Conservation (phyloP, 2,888 invertebrate species). For the Lasioglossum figueresi region DNA sequence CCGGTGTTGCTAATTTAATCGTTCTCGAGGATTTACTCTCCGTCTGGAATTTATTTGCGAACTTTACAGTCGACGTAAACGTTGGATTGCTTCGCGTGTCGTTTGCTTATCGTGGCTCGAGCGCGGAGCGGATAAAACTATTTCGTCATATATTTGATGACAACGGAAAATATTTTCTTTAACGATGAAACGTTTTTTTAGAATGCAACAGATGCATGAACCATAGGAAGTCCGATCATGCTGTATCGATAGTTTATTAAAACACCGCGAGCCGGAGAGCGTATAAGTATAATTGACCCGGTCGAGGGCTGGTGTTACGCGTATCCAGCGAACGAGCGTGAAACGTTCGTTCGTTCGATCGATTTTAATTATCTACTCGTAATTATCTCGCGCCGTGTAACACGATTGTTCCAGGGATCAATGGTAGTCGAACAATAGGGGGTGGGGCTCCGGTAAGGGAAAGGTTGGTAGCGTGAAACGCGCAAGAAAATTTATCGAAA, state of each 20-base stretch:
- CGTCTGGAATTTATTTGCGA: not conserved
- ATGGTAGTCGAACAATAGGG: not conserved
- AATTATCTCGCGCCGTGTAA: constrained; percentile 38
- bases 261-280: constrained; percentile 17
- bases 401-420: constrained; percentile 26
- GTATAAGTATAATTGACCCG: constrained; percentile 48
- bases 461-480: not conserved
- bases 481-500: constrained; percentile 5
- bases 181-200: too few relatives aligned
- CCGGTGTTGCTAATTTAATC: not conserved
- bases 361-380: constrained; percentile 49
- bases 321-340: constrained; percentile 9
- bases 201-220: too few relatives aligned
- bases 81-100: not conserved
- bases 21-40: not conserved
- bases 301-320: constrained; percentile 20
- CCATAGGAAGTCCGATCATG: too few relatives aligned
- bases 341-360: constrained; percentile 28
- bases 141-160: too few relatives aligned
- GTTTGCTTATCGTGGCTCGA: not conserved
- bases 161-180: not conserved
- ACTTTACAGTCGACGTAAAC: not conserved
- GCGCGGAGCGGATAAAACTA: not conserved
- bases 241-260: constrained; percentile 58
- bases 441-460: not conserved